Percentiles rank a stretch among this genome's conserved stretches.
Conservation (phyloP, 2,888 invertebrate species). For the Meloe dianella region DNA sequence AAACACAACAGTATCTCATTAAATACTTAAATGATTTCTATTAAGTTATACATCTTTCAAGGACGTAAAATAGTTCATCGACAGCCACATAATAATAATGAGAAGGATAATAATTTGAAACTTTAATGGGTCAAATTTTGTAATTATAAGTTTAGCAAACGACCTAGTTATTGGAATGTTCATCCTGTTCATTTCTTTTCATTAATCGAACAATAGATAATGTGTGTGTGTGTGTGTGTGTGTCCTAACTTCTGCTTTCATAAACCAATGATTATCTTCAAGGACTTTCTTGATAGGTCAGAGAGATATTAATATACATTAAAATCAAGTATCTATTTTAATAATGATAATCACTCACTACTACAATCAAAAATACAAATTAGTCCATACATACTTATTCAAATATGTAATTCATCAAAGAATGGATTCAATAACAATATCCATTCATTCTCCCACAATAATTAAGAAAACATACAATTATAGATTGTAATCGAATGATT, state of each 20-base stretch:
- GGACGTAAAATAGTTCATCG: conserved; percentile 8
- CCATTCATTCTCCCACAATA: too few relatives aligned
- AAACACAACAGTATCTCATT: neutral
- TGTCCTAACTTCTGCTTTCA: neutral
- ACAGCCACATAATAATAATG: neutral
- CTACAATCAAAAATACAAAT: neutral
- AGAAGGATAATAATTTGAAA: too few relatives aligned
- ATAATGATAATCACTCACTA: neutral
- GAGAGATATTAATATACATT: neutral
- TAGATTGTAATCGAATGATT: neutral
- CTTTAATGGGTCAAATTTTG: neutral
- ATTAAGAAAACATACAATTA: too few relatives aligned
- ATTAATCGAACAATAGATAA: too few relatives aligned
- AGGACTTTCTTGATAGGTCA: neutral
- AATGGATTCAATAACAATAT: neutral
- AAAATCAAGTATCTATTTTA: neutral
- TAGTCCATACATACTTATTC: neutral
- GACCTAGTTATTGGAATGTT: conserved; percentile 12
- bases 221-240: too few relatives aligned
- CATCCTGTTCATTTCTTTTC: neutral
- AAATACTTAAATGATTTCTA: neutral
- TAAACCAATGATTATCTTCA: neutral
- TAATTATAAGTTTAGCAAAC: conserved; percentile 10
- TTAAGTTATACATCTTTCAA: too few relatives aligned
- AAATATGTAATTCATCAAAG: neutral